A percentile compares a stretch with the other conserved stretches of the same genome.
Evolutionary conservation across 2,797 vertebrate species (phyloP).

Genomic region (Myripristis murdjan): DNA sequence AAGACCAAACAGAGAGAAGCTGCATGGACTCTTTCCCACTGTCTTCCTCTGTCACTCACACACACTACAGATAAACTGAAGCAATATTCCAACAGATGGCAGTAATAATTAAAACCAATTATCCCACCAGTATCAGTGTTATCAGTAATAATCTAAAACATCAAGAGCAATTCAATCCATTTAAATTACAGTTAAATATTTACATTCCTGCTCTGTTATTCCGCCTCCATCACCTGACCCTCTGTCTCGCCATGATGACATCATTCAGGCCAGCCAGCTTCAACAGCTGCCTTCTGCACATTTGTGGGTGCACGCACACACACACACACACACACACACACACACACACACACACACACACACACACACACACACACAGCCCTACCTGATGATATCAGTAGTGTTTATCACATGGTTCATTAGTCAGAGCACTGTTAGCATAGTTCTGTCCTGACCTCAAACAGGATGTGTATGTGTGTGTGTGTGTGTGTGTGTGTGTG

Average conservation of each 20-base stretch:
- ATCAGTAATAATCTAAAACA: no score
- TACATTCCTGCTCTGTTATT: not conserved
- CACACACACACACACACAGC: constrained; percentile 40
- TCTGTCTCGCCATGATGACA: constrained; percentile 52
- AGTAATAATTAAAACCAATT: no score
- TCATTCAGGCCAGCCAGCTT: constrained; percentile 50
- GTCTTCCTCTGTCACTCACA: no score
- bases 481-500: no score
- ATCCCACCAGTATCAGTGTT: no score
- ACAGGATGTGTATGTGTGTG: not conserved
- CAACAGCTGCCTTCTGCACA: constrained; percentile 62
- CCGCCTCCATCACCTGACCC: constrained; percentile 39
- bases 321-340: constrained; percentile 22
- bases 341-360: constrained; percentile 19
- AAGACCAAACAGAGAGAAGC: no score
- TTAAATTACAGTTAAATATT: no score
- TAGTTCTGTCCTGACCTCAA: constrained; percentile 45
- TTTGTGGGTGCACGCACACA: no score
- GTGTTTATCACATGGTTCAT: constrained; percentile 64
- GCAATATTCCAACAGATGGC: no score
- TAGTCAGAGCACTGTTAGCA: constrained; percentile 50
- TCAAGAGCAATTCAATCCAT: no score
- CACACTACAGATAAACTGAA: no score
- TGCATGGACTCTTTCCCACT: no score
- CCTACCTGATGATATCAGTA: constrained; percentile 57